A percentile compares a stretch with the other conserved stretches of the same genome.
Evolutionary conservation across 2,888 invertebrate species (phyloP).

Genomic region (Enchytraeus crypticus): DNA sequence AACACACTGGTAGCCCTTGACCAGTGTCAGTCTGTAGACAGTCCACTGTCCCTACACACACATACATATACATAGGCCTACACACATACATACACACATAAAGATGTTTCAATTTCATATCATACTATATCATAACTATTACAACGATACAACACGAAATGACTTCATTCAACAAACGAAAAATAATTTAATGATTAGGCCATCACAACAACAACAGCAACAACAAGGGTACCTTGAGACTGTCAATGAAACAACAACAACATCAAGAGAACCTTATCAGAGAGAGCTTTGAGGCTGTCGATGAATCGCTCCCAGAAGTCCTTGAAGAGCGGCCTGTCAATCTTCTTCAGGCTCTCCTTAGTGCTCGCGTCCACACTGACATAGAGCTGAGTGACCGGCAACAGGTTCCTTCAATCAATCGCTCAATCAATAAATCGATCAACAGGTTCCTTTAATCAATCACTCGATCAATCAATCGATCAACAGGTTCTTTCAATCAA

Average conservation of each 20-base stretch:
- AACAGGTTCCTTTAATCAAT: no score
- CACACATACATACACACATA: no score
- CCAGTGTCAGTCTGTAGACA: conserved; percentile 56
- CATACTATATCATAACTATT: no score
- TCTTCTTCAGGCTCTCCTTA: conserved; percentile 55
- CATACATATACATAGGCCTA: no score
- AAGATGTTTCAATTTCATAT: no score
- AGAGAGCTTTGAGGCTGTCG: conserved; percentile 52
- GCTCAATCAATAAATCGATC: background rate
- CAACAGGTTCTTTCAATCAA: no score
- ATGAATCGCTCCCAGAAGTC: conserved; percentile 57
- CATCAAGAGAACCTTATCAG: conserved; percentile 45
- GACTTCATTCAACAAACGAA: background rate
- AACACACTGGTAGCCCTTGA: conserved; percentile 56
- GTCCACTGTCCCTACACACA: conserved; percentile 53
- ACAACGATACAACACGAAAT: no score
- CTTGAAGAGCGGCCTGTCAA: conserved; percentile 55
- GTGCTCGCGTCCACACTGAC: conserved; percentile 57
- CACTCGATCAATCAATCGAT: no score
- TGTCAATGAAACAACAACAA: no score
- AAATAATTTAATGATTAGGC: background rate
- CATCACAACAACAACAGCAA: background rate
- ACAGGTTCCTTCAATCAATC: conserved; percentile 38
- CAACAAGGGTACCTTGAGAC: background rate
- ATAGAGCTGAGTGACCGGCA: conserved; percentile 56